Evolutionary conservation across 2,888 invertebrate genomes (phyloP).

Genomic region (Eupelmus urozonus): DNA sequence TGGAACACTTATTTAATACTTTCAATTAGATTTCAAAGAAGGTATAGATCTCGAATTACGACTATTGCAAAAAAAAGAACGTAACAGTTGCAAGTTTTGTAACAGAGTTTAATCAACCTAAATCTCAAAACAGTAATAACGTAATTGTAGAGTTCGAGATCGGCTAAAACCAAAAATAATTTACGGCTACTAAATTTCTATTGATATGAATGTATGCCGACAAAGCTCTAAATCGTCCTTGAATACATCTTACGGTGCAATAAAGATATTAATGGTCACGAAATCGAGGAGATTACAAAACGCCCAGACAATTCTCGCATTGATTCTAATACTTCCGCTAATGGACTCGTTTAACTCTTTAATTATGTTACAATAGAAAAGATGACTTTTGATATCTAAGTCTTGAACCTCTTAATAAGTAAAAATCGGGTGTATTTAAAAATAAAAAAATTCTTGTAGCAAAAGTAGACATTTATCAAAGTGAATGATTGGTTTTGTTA

Average conservation of each 20-base stretch:
- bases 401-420: no score
- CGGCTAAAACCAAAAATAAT: not conserved
- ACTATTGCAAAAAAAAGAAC: no score
- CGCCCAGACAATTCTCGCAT: not conserved
- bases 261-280: conserved; percentile 17
- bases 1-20: no score
- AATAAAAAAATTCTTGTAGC: no score
- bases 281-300: conserved; percentile 22
- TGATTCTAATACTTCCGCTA: not conserved
- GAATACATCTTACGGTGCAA: not conserved
- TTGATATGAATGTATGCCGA: not conserved
- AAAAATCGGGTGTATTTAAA: no score
- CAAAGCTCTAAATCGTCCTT: not conserved
- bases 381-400: no score
- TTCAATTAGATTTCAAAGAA: no score
- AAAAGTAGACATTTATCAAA: no score
- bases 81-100: not conserved
- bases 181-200: not conserved
- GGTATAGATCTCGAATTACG: no score
- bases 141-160: conserved; percentile 2
- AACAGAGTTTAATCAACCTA: not conserved
- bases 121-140: conserved; percentile 1
- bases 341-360: conserved; percentile 2
- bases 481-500: no score
- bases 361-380: no score